These are phyloP conservation scores for Luidia sarsii DNA, from an alignment of 53 echinoderm and acorn worm genomes.

Conservation along the genomic window DNA sequence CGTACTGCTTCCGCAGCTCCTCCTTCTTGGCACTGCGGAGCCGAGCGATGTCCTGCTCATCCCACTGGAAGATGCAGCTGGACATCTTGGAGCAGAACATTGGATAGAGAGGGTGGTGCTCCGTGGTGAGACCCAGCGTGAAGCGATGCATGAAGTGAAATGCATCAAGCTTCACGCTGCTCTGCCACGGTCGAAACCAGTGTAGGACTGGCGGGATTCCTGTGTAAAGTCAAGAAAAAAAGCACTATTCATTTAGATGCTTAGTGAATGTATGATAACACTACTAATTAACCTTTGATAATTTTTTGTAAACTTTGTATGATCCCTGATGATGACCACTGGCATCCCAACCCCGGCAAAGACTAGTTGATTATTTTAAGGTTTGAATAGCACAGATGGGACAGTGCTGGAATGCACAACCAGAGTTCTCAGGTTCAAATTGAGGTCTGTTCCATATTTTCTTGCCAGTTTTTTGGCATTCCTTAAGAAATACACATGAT, in stretches of 20 bases:
- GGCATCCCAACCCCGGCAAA: too few species aligned
- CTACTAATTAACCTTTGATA: neutral
- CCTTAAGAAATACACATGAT: neutral
- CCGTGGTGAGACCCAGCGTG: conserved; percentile 35
- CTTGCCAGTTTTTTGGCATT: neutral
- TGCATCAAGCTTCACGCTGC: conserved; percentile 30
- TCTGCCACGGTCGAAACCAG: conserved; percentile 31
- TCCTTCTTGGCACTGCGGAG: conserved; percentile 11
- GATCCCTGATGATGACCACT: neutral
- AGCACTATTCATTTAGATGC: neutral
- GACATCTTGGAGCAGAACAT: conserved; percentile 49
- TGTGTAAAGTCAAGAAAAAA: too few species aligned
- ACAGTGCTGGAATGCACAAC: too few species aligned
- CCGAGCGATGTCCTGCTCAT: conserved; percentile 22
- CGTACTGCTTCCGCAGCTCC: conserved; percentile 3
- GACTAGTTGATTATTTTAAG: too few species aligned
- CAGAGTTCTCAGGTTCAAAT: neutral
- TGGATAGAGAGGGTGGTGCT: conserved; percentile 53
- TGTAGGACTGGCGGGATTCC: neutral
- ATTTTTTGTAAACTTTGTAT: neutral
- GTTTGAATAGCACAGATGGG: neutral
- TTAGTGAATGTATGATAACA: neutral
- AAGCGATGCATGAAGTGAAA: conserved; percentile 53
- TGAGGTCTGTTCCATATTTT: neutral
- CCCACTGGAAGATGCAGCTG: conserved; percentile 55